phyloP scores from a whole-genome alignment of 2,888 invertebrate species.

The Lamellibrachia columna region DNA sequence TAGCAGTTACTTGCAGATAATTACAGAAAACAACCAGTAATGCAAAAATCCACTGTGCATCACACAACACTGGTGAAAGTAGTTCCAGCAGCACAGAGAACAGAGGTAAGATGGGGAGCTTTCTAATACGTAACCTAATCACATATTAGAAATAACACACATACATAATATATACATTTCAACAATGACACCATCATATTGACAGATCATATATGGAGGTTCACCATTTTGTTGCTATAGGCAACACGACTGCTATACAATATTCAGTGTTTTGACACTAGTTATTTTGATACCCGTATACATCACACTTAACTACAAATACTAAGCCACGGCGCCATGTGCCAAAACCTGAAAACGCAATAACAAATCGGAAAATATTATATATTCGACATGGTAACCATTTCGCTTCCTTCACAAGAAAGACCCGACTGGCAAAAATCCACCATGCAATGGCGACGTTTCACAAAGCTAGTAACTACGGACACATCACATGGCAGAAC shows the following conservation, averaged over 20 bases:
- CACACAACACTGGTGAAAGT: not conserved
- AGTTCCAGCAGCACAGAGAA: not conserved
- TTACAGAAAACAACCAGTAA: not conserved
- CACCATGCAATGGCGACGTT: not conserved
- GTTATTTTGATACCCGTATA: constrained; percentile 16
- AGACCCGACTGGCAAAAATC: not conserved
- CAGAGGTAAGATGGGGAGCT: not conserved
- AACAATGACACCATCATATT: not conserved
- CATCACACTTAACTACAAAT: constrained; percentile 12
- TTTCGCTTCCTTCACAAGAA: constrained; percentile 1
- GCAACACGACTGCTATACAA: constrained; percentile 10
- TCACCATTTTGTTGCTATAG: not conserved
- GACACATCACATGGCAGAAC: not conserved
- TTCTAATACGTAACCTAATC: not conserved
- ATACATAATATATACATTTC: not conserved
- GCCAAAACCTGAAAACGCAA: constrained; percentile 16
- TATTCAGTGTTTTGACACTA: constrained; percentile 10
- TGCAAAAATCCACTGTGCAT: not conserved
- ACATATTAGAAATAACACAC: constrained; percentile 11
- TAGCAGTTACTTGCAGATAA: not conserved
- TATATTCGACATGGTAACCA: not conserved
- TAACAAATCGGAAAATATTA: constrained; percentile 12
- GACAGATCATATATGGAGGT: not conserved
- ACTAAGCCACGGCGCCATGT: constrained; percentile 11
- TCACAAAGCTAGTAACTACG: not conserved